Evolutionary conservation across 1,140 invertebrate species (phyloP), one percentile per base, ranked within the genome.

Genomic region (Drosophila cardini): DNA sequence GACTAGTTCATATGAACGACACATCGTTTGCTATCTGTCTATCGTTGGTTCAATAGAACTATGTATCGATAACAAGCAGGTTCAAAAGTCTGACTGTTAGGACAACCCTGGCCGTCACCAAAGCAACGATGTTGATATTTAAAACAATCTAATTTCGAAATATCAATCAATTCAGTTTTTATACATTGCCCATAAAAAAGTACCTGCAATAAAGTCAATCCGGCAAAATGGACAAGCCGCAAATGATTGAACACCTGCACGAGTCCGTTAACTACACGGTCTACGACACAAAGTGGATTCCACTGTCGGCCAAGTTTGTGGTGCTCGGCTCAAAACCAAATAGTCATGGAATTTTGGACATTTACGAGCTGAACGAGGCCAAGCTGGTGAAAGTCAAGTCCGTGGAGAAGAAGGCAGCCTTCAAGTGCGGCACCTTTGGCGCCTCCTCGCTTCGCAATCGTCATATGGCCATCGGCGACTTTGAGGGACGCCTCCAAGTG

Each of bases 241-340:
- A 98, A 93, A 96, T 99, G 76, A 97, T 99, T 76, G 95, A 96
- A 63, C 97, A 98, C 90, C 94, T 96, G 13, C 96, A 98, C 89
- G 96, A 97, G 92, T 93, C 95, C 32, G 86, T 98, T 1, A 95
- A 96, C 90, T 98, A 96, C 93, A 97, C 97, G 5, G 90, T 98
- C 13, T 98, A 97, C 92, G 98, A 98, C 90, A 94, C 95, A n/a
- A 97, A 97, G 93, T 99, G 98, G 98, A 96, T 99, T 82, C 98
- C 98, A 1, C 96, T 95, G 78, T 98, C 97, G 8, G 96, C 98
- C 0, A 98, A 98, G 92, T 97, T 98, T 92, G 95, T 98, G 61
- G 94, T 96, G 26, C 93, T 99, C 38, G 98, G 98, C n/a, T 96
- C 95, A 46, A 94, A 96, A 91, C 95, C 98, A 1, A 95, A 95